Conservation (phyloP, 1,140 invertebrate species). For the Listronotus oregonensis region DNA sequence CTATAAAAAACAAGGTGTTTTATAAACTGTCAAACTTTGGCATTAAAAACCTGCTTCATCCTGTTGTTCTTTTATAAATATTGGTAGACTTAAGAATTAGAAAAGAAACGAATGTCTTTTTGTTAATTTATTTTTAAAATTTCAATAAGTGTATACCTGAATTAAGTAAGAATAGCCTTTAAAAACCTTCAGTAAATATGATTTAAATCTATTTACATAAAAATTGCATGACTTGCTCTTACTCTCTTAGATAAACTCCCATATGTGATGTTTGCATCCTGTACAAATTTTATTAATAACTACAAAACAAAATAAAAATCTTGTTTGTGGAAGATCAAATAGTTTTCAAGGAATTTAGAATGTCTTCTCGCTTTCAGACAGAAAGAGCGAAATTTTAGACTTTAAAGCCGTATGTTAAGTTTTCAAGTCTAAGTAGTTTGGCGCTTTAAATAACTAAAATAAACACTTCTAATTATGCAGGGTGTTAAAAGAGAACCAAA, state of each 20-base stretch:
- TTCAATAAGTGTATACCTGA: too few species aligned
- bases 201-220: too few species aligned
- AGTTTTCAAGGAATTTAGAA: conserved; percentile 29
- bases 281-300: conserved; percentile 29
- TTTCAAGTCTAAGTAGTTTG: conserved; percentile 10
- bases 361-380: conserved; percentile 12
- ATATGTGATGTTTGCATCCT: conserved; percentile 20
- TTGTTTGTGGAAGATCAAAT: conserved; percentile 29
- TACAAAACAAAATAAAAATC: conserved; percentile 25
- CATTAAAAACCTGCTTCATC: too few species aligned
- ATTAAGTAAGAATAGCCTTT: too few species aligned
- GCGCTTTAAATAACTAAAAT: conserved; percentile 24
- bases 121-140: too few species aligned
- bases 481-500: not conserved
- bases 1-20: too few species aligned
- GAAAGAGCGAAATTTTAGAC: conserved; percentile 18
- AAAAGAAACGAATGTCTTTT: too few species aligned
- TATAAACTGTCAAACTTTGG: too few species aligned
- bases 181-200: too few species aligned
- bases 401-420: conserved; percentile 18
- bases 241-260: not conserved
- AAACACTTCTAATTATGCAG: conserved; percentile 17
- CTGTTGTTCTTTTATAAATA: too few species aligned
- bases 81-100: too few species aligned
- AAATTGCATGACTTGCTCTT: not conserved